Evolutionary conservation across 2,888 invertebrate genomes (phyloP), one percentile per base, ranked within the genome.

Genomic region (Cheilosia grossa): DNA sequence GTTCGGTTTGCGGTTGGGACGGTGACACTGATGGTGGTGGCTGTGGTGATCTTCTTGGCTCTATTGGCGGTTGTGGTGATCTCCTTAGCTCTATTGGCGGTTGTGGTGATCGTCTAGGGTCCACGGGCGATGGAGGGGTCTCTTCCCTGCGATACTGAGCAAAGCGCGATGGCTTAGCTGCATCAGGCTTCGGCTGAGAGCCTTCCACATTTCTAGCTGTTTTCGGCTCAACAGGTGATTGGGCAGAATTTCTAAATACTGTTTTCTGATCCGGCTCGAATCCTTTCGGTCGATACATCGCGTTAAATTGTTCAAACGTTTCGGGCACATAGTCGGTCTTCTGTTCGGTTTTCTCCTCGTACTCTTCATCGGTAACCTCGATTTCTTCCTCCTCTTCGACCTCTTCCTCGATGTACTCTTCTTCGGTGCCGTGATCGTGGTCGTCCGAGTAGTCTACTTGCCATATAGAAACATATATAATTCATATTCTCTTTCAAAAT

Each of bases 281-380:
- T 63, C 69, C 47, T 53, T 88, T 90, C 49, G 89, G 67, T 49
- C 88, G 88, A 78, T 90, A 91, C 89, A 91, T 88, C 59, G 89
- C 88, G 58, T 89, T 90, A 5, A 91, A 88, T 72, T 91, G 88
- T 86, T 92, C 91, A 79, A 91, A 92, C 2, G 90, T 91, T 79
- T 90, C 89, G 0, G 90, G 90, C 40, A 88, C 87, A 87, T 90
- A 91, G 70, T 88, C 88, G 19, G 87, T 56, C 82, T 88, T 90
- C 51, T 21, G 51, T 49, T 91, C 91, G 86, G 78, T 30, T 89
- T 69, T 87, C 27, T 61, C 59, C 37, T 80, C 80, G 69, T 58
- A 79, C 27, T 87, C 88, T 47, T 88, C 88, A 17, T 87, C 67
- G 15, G 77, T 80, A 3, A 82, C 82, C 61, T 88, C 83, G n/a